These are phyloP conservation scores for Myodes glareolus DNA, from an alignment of 2,113 vertebrate species.

Conservation along the genomic window DNA sequence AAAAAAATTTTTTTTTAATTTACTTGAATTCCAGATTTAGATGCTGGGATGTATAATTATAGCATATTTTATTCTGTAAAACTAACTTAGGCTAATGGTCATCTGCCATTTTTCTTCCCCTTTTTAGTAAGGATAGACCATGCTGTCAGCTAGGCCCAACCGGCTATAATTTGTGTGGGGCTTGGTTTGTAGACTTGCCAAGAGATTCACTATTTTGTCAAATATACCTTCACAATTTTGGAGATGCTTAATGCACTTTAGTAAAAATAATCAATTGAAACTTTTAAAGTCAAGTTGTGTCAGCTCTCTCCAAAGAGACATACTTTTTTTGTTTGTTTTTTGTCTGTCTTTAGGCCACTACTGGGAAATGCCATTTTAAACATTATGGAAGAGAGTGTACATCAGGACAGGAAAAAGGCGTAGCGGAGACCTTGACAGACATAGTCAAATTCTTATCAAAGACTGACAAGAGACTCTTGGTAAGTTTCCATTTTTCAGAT, in stretches of 20 bases:
- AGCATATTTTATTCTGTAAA: not conserved
- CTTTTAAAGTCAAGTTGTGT: not conserved
- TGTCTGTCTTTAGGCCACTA: slow-evolving; percentile 87
- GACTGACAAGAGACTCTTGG: slow-evolving; percentile 89
- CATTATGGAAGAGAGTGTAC: slow-evolving; percentile 85
- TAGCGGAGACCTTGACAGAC: slow-evolving; percentile 83
- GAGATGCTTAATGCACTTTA: not conserved
- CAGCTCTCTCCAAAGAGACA: not conserved
- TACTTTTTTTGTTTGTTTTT: slow-evolving; percentile 43
- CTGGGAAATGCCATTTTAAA: slow-evolving; percentile 89
- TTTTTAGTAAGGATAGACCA: not conserved
- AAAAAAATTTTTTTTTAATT: not conserved
- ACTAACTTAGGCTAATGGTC: not conserved
- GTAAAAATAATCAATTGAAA: slow-evolving; percentile 18
- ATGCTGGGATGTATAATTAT: not conserved
- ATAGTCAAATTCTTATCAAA: slow-evolving; percentile 91
- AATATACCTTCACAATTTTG: slow-evolving; percentile 32
- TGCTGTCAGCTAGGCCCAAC: not conserved
- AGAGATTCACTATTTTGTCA: slow-evolving; percentile 19
- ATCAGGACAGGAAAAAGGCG: slow-evolving; percentile 70
- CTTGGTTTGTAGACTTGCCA: slow-evolving; percentile 1
- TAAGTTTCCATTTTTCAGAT: slow-evolving; percentile 79
- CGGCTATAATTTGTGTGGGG: not conserved
- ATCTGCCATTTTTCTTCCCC: not conserved
- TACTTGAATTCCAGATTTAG: slow-evolving; percentile 28